Conservation (phyloP, 1,140 invertebrate genomes). For the Pachypsylla venusta region DNA sequence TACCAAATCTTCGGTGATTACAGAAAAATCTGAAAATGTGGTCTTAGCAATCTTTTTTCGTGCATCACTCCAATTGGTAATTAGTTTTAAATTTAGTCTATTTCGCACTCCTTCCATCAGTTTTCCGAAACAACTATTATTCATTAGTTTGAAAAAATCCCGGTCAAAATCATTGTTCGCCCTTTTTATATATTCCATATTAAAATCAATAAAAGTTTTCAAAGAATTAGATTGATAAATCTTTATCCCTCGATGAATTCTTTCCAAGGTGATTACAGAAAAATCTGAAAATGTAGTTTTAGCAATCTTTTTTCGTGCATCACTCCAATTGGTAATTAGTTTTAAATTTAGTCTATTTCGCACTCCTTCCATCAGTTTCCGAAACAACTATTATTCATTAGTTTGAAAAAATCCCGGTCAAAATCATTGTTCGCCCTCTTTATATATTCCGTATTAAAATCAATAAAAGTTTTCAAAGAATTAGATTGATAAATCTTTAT, state of each 20-base stretch:
- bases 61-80: slow-evolving; percentile 11
- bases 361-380: slow-evolving; percentile 29
- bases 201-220: too few species aligned
- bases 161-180: slow-evolving; percentile 28
- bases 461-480: slow-evolving; percentile 29
- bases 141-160: slow-evolving; percentile 30
- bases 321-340: slow-evolving; percentile 18
- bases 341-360: slow-evolving; percentile 26
- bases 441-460: slow-evolving; percentile 26
- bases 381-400: slow-evolving; percentile 30
- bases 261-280: slow-evolving; percentile 17
- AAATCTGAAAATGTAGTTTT: slow-evolving; percentile 18
- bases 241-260: too few species aligned
- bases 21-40: slow-evolving; percentile 16
- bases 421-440: slow-evolving; percentile 25
- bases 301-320: slow-evolving; percentile 9
- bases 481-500: slow-evolving; percentile 27
- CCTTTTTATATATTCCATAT: slow-evolving; percentile 24
- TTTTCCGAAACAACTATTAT: slow-evolving; percentile 29
- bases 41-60: slow-evolving; percentile 14
- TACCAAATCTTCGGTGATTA: slow-evolving; percentile 18
- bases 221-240: too few species aligned
- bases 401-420: slow-evolving; percentile 29
- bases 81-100: slow-evolving; percentile 24
- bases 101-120: slow-evolving; percentile 29